Percentiles rank a stretch among this genome's conserved stretches.
Conservation (phyloP, 2,888 invertebrate species). For the Microchrysa polita region DNA sequence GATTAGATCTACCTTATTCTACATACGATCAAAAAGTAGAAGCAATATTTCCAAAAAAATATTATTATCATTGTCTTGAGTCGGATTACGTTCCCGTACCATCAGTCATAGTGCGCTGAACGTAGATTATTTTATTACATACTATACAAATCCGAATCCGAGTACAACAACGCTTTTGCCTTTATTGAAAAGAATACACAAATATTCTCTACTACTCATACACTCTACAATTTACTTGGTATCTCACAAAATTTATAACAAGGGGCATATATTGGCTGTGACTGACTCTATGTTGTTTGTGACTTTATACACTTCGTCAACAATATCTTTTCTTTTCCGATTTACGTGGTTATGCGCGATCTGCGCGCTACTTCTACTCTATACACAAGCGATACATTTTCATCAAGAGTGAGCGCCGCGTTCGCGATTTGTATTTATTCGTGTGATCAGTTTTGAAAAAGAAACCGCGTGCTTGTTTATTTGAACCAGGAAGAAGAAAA, state of each 20-base stretch:
- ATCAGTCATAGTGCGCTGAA: neutral
- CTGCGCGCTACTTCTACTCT: too few relatives aligned
- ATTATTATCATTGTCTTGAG: neutral
- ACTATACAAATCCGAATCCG: neutral
- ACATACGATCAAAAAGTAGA: neutral
- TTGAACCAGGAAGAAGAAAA: conserved; percentile 1
- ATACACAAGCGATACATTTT: too few relatives aligned
- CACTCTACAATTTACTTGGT: neutral
- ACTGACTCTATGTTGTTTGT: too few relatives aligned
- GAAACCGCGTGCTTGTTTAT: neutral
- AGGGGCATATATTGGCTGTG: too few relatives aligned
- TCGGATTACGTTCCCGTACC: neutral
- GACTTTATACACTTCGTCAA: too few relatives aligned
- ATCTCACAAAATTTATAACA: neutral
- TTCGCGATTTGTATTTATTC: conserved; percentile 1
- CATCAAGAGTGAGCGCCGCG: too few relatives aligned
- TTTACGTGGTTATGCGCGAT: too few relatives aligned
- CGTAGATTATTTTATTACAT: neutral
- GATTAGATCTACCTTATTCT: too few relatives aligned
- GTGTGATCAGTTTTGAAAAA: neutral
- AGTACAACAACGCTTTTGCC: neutral
- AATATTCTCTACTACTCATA: neutral
- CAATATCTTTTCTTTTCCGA: too few relatives aligned
- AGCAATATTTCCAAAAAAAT: neutral
- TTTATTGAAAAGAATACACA: conserved; percentile 1